Conservation (phyloP, 2,888 invertebrate species). For the Asteroscopus sphinx region DNA sequence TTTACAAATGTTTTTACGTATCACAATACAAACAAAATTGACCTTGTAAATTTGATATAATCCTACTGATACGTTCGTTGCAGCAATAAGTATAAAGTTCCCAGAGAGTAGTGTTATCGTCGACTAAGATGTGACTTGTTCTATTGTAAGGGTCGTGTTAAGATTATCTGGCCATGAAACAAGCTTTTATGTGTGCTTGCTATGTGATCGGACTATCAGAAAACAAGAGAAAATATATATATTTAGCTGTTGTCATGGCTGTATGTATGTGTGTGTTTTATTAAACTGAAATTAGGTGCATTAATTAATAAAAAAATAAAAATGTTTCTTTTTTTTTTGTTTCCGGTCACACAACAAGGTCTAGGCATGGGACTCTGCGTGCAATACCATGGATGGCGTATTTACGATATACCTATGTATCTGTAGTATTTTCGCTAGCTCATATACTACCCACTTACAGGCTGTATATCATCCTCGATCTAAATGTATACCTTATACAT, state of each 20-base stretch:
- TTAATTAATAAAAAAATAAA: neutral
- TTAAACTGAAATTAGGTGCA: neutral
- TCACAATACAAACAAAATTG: slow-evolving; percentile 21
- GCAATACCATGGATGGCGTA: slow-evolving; percentile 60
- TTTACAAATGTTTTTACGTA: slow-evolving; percentile 17
- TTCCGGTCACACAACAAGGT: slow-evolving; percentile 43
- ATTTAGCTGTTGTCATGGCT: neutral
- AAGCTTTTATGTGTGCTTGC: slow-evolving; percentile 49
- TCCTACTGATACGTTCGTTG: slow-evolving; percentile 56
- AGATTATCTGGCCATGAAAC: slow-evolving; percentile 41
- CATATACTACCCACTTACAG: slow-evolving; percentile 67
- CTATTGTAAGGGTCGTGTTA: slow-evolving; percentile 49
- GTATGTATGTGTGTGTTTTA: neutral
- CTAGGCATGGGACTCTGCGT: slow-evolving; percentile 54
- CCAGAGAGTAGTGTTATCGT: slow-evolving; percentile 55
- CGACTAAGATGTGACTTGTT: slow-evolving; percentile 53
- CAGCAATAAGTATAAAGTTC: slow-evolving; percentile 67
- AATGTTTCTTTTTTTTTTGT: neutral
- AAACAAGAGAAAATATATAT: slow-evolving; percentile 26
- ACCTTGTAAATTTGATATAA: slow-evolving; percentile 61
- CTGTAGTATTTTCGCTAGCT: slow-evolving; percentile 78
- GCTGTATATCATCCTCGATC: slow-evolving; percentile 71
- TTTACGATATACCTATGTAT: slow-evolving; percentile 64
- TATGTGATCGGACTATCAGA: slow-evolving; percentile 46
- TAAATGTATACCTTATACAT: slow-evolving; percentile 78